Conservation (phyloP, 2,888 invertebrate species). For the Drosophila aldrichi region DNA sequence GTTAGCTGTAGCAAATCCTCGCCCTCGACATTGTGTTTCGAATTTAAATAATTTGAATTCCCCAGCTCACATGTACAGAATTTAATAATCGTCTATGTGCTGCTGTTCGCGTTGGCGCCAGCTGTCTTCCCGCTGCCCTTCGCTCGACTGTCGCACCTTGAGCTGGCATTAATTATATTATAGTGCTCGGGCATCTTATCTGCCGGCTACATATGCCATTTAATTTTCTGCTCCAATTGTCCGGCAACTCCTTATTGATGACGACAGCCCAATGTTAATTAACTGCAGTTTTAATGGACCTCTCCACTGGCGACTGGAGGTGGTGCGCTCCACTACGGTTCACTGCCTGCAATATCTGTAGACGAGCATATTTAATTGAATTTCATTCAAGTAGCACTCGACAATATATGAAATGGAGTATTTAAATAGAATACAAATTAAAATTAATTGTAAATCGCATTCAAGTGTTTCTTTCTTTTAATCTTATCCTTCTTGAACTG, state of each 20-base stretch:
- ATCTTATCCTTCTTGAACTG: not conserved
- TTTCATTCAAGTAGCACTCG: slow-evolving; percentile 1
- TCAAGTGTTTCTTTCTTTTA: not conserved
- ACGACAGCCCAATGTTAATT: slow-evolving; percentile 32
- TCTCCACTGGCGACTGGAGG: not conserved
- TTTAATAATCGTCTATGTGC: slow-evolving; percentile 11
- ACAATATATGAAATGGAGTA: not conserved
- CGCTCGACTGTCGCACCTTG: slow-evolving; percentile 1
- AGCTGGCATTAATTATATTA: slow-evolving; percentile 49
- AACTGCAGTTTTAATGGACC: slow-evolving; percentile 37
- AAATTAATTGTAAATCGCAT: not conserved
- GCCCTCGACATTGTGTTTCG: too few relatives aligned
- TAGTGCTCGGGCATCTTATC: slow-evolving; percentile 21
- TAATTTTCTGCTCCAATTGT: slow-evolving; percentile 66
- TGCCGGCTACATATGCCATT: slow-evolving; percentile 30
- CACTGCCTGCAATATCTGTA: slow-evolving; percentile 23
- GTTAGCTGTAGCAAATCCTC: too few relatives aligned
- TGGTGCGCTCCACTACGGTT: slow-evolving; percentile 2
- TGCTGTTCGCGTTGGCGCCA: not conserved
- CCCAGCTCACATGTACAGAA: slow-evolving; percentile 13
- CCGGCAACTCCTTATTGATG: slow-evolving; percentile 30
- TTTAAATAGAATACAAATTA: not conserved
- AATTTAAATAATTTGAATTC: slow-evolving; percentile 51
- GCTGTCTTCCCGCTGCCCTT: not conserved
- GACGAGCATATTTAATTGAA: slow-evolving; percentile 1